Evolutionary conservation across 2,888 invertebrate genomes (phyloP).

Genomic region (Abrostola triplasia): DNA sequence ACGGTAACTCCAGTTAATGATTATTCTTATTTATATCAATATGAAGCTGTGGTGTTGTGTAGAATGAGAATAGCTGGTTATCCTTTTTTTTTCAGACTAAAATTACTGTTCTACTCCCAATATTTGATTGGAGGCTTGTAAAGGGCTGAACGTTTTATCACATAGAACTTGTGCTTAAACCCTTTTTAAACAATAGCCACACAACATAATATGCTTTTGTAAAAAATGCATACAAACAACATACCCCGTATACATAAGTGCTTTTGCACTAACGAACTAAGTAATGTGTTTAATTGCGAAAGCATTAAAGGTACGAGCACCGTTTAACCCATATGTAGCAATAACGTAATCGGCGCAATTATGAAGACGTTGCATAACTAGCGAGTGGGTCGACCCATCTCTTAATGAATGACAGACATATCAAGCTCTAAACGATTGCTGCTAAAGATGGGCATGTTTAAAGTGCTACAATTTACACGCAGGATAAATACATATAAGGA

Average conservation of each 20-base stretch:
- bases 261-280: background rate
- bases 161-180: too few relatives aligned
- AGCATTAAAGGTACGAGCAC: background rate
- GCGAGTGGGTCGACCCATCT: slow-evolving; percentile 10
- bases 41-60: too few relatives aligned
- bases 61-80: too few relatives aligned
- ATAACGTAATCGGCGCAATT: slow-evolving; percentile 11
- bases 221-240: background rate
- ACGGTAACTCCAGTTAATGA: too few relatives aligned
- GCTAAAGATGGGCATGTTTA: background rate
- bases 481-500: background rate
- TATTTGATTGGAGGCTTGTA: too few relatives aligned
- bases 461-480: background rate
- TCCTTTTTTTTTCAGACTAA: too few relatives aligned
- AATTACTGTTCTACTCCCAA: too few relatives aligned
- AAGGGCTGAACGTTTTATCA: too few relatives aligned
- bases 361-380: slow-evolving; percentile 13
- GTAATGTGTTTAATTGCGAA: background rate
- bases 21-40: too few relatives aligned
- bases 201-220: too few relatives aligned
- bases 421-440: slow-evolving; percentile 24
- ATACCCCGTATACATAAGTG: background rate
- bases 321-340: slow-evolving; percentile 4
- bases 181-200: too few relatives aligned
- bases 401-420: slow-evolving; percentile 12